A percentile compares a stretch with the other conserved stretches of the same genome.
These are phyloP conservation scores for Peromyscus eremicus DNA, from an alignment of 2,797 vertebrate species.

Conservation along the genomic window DNA sequence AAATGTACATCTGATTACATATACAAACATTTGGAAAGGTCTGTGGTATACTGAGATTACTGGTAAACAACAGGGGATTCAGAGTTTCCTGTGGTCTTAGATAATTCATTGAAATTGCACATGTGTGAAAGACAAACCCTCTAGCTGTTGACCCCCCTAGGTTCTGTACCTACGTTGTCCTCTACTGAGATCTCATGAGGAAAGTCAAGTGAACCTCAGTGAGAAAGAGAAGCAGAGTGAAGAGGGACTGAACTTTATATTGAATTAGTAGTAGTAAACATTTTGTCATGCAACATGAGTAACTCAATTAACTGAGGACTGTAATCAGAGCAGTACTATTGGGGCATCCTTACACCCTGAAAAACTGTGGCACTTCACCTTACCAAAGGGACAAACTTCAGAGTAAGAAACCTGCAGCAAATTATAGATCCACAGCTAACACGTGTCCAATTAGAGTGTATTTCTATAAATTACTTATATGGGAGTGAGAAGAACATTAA, in stretches of 20 bases:
- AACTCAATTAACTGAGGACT: slow-evolving; percentile 84
- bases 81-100: slow-evolving; percentile 86
- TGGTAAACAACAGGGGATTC: slow-evolving; percentile 88
- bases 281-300: slow-evolving; percentile 88
- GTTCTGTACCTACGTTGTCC: slow-evolving; percentile 78
- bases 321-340: slow-evolving; percentile 80
- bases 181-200: slow-evolving; percentile 81
- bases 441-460: slow-evolving; percentile 77
- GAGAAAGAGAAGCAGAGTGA: slow-evolving; percentile 82
- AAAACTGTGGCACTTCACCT: slow-evolving; percentile 83
- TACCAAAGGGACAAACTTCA: slow-evolving; percentile 81
- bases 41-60: slow-evolving; percentile 86
- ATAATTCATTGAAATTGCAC: slow-evolving; percentile 86
- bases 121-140: slow-evolving; percentile 81
- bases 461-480: slow-evolving; percentile 87
- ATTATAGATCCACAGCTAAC: slow-evolving; percentile 77
- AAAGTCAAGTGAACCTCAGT: slow-evolving; percentile 83
- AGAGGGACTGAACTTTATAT: slow-evolving; percentile 83
- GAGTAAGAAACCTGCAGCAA: slow-evolving; percentile 82
- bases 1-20: slow-evolving; percentile 94
- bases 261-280: slow-evolving; percentile 83
- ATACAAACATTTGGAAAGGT: slow-evolving; percentile 92
- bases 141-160: slow-evolving; percentile 80
- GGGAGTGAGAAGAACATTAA: slow-evolving; percentile 87
- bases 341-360: slow-evolving; percentile 81